Conservation (phyloP, 2,888 invertebrate genomes). For the Eueremaeus valkanovi region DNA sequence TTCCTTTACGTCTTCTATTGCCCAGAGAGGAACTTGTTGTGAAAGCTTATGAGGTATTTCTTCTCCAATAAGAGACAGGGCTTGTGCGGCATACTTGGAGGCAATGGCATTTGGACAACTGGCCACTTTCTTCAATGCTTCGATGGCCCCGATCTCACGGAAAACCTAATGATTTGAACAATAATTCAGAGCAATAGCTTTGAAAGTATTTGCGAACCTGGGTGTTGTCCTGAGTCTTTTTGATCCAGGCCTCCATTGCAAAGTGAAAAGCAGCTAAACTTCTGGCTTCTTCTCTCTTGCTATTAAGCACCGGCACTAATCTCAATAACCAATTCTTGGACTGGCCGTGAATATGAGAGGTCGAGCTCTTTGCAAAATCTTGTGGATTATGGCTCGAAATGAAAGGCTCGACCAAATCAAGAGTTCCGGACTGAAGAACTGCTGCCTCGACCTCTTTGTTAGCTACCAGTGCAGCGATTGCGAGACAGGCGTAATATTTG, state of each 20-base stretch:
- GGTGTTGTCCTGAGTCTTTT: conserved; percentile 87
- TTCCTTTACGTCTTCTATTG: conserved; percentile 89
- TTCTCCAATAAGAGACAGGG: conserved; percentile 85
- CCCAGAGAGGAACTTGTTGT: conserved; percentile 97
- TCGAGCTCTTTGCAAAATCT: conserved; percentile 85
- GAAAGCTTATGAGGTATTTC: conserved; percentile 95
- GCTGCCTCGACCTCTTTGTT: conserved; percentile 97
- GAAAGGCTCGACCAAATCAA: conserved; percentile 94
- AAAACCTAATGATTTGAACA: no score
- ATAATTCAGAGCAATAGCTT: no score
- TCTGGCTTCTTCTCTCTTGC: conserved; percentile 90
- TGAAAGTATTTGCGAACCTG: no score
- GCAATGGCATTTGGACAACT: conserved; percentile 97
- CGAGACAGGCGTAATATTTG: conserved; percentile 96
- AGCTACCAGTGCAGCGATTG: conserved; percentile 91
- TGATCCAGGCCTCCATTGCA: conserved; percentile 98
- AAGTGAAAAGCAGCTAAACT: conserved; percentile 96
- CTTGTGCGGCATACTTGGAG: conserved; percentile 92
- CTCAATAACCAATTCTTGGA: conserved; percentile 90
- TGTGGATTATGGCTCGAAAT: conserved; percentile 89
- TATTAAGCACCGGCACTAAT: conserved; percentile 87
- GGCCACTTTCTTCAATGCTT: conserved; percentile 89
- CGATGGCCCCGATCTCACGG: conserved; percentile 88
- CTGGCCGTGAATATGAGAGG: conserved; percentile 91
- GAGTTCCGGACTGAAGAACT: conserved; percentile 90